Base-by-base conservation (phyloP, 2,113 vertebrate species). In the Ammodytes dubius region DNA sequence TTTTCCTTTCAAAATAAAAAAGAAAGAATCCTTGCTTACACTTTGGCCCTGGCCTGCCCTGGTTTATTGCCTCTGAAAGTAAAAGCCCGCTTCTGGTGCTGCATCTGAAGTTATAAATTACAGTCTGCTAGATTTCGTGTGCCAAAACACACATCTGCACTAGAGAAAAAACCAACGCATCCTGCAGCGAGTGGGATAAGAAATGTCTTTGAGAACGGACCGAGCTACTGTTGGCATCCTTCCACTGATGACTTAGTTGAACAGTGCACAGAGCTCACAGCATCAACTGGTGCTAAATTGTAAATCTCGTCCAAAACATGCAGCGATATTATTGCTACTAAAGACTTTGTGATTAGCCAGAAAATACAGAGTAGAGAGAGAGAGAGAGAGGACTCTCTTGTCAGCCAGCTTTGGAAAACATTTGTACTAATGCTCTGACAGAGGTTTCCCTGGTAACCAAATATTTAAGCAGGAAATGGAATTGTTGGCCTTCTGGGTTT, bases 381-480 rank as follows among this genome's bases (percentile, higher is more conserved):
- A 27, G 27, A 27, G 27, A 27, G 27, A 15, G 19, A 39, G 10
- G n/a, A 43, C 56, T 50, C 56, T 50, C 3, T 2, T 37, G 46
- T 80, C 72, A 60, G 11, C 47, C 9, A 10, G 17, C 12, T 67
- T 43, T 42, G 14, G 19, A 79, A 74, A 47, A 60, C 13, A 70
- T 65, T 47, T 66, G 13, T 7, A 53, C 39, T 17, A 19, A 59
- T 66, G 57, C 35, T 45, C 11, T 14, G 40, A 42, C 19, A 13
- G 7, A 35, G 19, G 74, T 89, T 84, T 64, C 70, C 79, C 49
- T 77, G 70, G 76, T 79, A 89, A 89, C 81, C 35, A 85, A 83
- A 88, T 82, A 84, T 82, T 84, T 69, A 76, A 85, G 27, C 27
- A 76, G 40, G 53, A 56, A 73, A 57, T 27, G 5, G n/a, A 42